Conservation (phyloP, 2,113 vertebrate genomes). For the Hoplias malabaricus region DNA sequence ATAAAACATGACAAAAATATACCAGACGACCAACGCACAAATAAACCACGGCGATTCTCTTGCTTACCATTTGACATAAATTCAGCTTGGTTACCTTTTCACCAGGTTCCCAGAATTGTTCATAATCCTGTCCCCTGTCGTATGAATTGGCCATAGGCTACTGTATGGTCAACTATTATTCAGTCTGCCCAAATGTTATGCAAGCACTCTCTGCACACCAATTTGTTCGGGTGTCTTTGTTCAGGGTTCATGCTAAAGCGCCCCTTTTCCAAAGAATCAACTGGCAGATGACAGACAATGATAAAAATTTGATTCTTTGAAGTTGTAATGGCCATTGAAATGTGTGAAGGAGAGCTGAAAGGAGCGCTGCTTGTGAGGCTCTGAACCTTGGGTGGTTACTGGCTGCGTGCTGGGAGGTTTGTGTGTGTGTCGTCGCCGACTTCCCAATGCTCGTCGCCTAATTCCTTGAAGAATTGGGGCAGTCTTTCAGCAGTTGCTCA, state of each 20-base stretch:
- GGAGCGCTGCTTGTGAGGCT: conserved; percentile 82
- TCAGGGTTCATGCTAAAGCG: conserved; percentile 81
- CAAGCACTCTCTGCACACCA: conserved; percentile 13
- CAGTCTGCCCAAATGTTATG: conserved; percentile 25
- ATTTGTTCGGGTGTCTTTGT: conserved; percentile 79
- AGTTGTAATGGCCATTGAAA: conserved; percentile 98
- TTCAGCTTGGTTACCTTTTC: too few species aligned
- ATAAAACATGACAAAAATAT: background rate
- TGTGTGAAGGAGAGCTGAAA: conserved; percentile 96
- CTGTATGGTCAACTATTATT: conserved; percentile 14
- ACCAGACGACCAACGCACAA: background rate
- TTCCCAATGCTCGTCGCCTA: conserved; percentile 89
- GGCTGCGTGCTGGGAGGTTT: conserved; percentile 92
- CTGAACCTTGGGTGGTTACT: conserved; percentile 89
- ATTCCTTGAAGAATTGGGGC: conserved; percentile 79
- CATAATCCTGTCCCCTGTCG: background rate
- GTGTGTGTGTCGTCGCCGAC: conserved; percentile 92
- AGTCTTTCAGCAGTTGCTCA: conserved; percentile 65
- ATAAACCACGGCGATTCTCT: background rate
- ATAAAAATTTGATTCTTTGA: conserved; percentile 99
- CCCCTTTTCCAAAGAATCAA: conserved; percentile 90
- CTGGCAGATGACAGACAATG: conserved; percentile 91
- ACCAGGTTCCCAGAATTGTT: background rate
- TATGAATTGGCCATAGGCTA: background rate
- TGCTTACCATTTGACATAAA: background rate